Conservation (phyloP, 2,797 vertebrate genomes). For the Borostomias antarcticus region DNA sequence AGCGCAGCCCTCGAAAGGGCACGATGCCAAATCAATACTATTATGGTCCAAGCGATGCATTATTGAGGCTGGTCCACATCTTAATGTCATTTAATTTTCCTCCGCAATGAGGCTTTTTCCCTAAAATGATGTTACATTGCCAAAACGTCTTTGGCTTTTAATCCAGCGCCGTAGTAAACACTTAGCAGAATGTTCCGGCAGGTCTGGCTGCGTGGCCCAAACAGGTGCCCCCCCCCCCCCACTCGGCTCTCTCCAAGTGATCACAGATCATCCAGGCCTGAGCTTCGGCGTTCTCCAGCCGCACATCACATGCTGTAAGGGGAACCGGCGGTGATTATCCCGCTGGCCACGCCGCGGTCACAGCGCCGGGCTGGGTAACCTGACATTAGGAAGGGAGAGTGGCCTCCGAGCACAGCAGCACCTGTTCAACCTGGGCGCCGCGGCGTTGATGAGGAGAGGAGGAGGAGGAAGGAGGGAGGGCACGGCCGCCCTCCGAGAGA, state of each 20-base stretch:
- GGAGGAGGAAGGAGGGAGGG: slow-evolving; percentile 25
- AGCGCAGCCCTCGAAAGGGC: no score
- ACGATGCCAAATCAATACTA: no score
- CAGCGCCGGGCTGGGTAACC: slow-evolving; percentile 29
- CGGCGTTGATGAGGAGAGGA: slow-evolving; percentile 53
- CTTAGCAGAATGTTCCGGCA: neutral
- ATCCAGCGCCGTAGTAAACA: no score
- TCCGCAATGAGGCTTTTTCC: no score
- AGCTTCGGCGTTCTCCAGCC: no score
- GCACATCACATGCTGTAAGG: no score
- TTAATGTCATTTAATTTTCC: no score
- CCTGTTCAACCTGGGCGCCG: slow-evolving; percentile 43
- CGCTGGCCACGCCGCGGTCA: neutral
- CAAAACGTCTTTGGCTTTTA: no score
- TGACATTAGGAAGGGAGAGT: slow-evolving; percentile 21
- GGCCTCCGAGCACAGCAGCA: slow-evolving; percentile 44
- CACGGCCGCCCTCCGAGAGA: slow-evolving; percentile 63
- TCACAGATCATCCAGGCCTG: no score
- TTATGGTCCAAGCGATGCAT: no score
- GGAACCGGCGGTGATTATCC: slow-evolving; percentile 11
- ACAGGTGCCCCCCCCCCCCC: neutral
- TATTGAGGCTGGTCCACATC: no score
- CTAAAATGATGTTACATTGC: no score
- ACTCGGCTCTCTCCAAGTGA: neutral
- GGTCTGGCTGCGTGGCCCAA: neutral